Evolutionary conservation across 2,888 invertebrate species (phyloP).

Genomic region (Drosophila subsilvestris): DNA sequence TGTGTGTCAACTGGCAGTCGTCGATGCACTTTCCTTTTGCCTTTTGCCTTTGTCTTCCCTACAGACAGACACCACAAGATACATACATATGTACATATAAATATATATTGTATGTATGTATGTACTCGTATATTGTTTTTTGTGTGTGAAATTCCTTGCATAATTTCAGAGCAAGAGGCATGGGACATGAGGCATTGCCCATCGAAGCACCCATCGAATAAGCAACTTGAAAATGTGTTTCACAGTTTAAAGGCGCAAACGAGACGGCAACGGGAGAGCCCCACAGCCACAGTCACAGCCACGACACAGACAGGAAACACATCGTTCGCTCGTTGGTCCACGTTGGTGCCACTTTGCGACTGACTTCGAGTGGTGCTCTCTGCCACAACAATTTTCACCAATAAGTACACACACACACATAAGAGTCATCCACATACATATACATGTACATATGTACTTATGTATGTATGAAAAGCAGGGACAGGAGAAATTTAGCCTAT

Average conservation of each 20-base stretch:
- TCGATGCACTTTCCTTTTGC: slow-evolving; percentile 65
- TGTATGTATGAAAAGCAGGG: background rate
- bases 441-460: background rate
- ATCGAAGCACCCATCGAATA: background rate
- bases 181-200: slow-evolving; percentile 8
- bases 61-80: background rate
- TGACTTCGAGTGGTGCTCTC: slow-evolving; percentile 62
- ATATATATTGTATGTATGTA: background rate
- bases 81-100: no score
- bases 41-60: slow-evolving; percentile 20
- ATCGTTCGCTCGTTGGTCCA: slow-evolving; percentile 14
- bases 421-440: background rate
- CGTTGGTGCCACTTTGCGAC: slow-evolving; percentile 28
- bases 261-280: background rate
- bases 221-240: slow-evolving; percentile 31
- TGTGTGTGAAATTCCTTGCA: slow-evolving; percentile 67
- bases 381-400: slow-evolving; percentile 70
- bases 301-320: slow-evolving; percentile 40
- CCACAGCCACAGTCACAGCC: background rate
- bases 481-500: no score
- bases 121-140: slow-evolving; percentile 4
- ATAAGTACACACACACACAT: slow-evolving; percentile 58
- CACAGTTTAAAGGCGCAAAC: slow-evolving; percentile 47
- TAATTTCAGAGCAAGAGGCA: slow-evolving; percentile 54
- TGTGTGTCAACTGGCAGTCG: slow-evolving; percentile 77